Evolutionary conservation across 2,113 vertebrate species (phyloP), one percentile per base, ranked within the genome.

Genomic region (Nanorana parkeri): DNA sequence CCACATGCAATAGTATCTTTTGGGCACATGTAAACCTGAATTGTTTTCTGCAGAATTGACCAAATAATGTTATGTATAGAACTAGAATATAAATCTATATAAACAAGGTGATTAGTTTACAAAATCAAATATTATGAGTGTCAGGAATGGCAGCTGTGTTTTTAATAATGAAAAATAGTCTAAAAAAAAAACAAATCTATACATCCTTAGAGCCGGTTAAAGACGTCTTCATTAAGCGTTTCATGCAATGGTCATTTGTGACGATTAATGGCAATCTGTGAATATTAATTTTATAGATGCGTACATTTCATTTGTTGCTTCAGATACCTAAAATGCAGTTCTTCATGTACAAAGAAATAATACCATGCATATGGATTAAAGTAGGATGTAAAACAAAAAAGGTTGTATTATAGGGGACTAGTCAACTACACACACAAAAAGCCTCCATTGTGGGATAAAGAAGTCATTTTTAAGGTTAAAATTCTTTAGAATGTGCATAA

Each of bases 71-170:
- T 85, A 85, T 89, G 86, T 86, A 89, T 74, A 32, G 71, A 86
- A 68, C n/a, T 26, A 82, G 47, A 79, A 36, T 36, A 36, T 17
- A 60, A 36, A 55, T 20, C 28, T 55, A 29, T 72, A 55, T 78
- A 83, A 83, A 89, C 93, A 94, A 92, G 89, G 56, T 32, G 10
- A 82, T 67, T 66, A 6, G 71, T 86, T 89, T 81, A 87, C 77
- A 87, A 0, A n/a, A 83, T 36, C 86, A 86, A 0, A 20, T 83
- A 87, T 88, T 85, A 86, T 88, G 89, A 89, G 84, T 86, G 55
- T 77, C 88, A 85, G 84, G 61, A 82, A 84, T 88, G 89, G 89
- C 88, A 81, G 84, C 77, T 65, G 72, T 86, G 72, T 74, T 86
- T 89, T 88, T 86, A 78, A 84, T 65, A 89, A 87, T 66, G 71